Evolutionary conservation across 2,113 vertebrate species (phyloP), one percentile per base, ranked within the genome.

Genomic region (Trinectes maculatus): DNA sequence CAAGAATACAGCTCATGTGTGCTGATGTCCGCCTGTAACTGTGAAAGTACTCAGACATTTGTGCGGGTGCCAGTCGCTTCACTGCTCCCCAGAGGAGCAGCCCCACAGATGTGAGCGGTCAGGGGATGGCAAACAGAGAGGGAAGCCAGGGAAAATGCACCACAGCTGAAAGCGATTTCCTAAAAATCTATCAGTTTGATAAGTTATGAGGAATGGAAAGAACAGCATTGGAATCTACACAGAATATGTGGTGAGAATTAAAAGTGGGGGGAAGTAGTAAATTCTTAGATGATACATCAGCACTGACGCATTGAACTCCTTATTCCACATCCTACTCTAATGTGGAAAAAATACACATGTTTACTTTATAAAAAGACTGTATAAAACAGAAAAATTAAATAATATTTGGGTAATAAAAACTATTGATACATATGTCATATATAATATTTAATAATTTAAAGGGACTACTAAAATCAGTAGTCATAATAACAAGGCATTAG

Each of bases 11-110:
- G 80, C 71, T 33, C 0, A 1, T 77, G 83, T 76, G 22, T 74
- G 64, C 81, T 28, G 87, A 89, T 74, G 56, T 77, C 26, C 34
- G 64, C 22, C 42, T 15, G 68, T 72, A 84, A 62, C 70, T 79
- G 54, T 66, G 63, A 74, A 77, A 66, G 71, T 66, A 28, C 44
- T 21, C 22, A 16, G 11, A 24, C 2, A 26, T 74, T 75, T 79
- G 49, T 71, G 55, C 8, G 18, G 26, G 46, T 81, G 78, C 74
- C 74, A 75, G 49, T 73, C 53, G 66, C 47, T 31, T 3, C 11
- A 11, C 15, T 10, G 29, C 53, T 62, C 74, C 67, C 80, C 55
- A 26, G 58, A 67, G 71, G 47, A 78, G 43, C 28, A 19, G 55
- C 33, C 53, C 53, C 11, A 39, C 79, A 77, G 74, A 69, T 83